These are phyloP conservation scores for Syngnathus acus DNA, from an alignment of 2,797 vertebrate genomes.

Conservation along the genomic window DNA sequence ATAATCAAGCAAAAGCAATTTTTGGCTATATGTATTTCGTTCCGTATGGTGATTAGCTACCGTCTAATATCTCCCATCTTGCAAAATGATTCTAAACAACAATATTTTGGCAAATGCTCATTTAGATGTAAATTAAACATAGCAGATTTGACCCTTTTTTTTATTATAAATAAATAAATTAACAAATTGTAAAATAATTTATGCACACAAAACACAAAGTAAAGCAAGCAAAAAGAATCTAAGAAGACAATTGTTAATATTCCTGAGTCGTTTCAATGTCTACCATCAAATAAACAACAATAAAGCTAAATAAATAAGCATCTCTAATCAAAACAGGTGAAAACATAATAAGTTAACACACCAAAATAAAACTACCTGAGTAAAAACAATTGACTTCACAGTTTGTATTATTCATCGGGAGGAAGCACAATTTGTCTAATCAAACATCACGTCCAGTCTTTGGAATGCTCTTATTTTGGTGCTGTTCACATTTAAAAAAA, in stretches of 20 bases:
- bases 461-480: slow-evolving; percentile 69
- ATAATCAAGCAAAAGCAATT: too few species aligned
- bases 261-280: slow-evolving; percentile 25
- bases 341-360: slow-evolving; percentile 58
- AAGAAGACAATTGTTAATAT: slow-evolving; percentile 6
- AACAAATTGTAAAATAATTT: background rate
- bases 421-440: slow-evolving; percentile 36
- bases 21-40: too few species aligned
- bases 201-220: slow-evolving; percentile 18
- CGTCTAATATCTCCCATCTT: background rate
- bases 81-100: slow-evolving; percentile 13
- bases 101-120: slow-evolving; percentile 46
- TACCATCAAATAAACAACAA: slow-evolving; percentile 21
- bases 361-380: slow-evolving; percentile 60
- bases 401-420: slow-evolving; percentile 30
- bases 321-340: slow-evolving; percentile 12
- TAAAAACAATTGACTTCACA: slow-evolving; percentile 56
- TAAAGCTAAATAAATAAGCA: slow-evolving; percentile 58
- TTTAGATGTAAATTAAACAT: slow-evolving; percentile 24
- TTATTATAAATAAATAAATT: slow-evolving; percentile 52
- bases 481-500: slow-evolving; percentile 23
- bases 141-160: slow-evolving; percentile 35
- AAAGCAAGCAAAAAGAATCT: slow-evolving; percentile 13
- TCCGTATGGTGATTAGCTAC: background rate
- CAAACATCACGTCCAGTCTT: slow-evolving; percentile 50